phyloP scores from a whole-genome alignment of 2,888 invertebrate genomes.

The Plagodis dolabraria region DNA sequence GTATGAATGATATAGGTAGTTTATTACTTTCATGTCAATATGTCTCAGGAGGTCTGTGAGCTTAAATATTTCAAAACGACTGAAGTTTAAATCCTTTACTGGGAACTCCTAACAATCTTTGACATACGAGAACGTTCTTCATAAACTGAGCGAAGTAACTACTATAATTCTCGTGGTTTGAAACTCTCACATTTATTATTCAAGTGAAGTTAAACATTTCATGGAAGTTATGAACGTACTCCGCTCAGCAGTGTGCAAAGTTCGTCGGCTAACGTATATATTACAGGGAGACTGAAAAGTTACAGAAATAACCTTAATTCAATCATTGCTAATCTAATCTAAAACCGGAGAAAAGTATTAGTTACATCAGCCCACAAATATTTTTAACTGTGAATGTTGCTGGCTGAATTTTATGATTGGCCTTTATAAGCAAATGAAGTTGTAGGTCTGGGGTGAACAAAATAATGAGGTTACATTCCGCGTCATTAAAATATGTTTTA shows the following conservation, averaged over 20 bases:
- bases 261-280: slow-evolving; percentile 17
- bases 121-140: slow-evolving; percentile 35
- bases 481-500: too few relatives aligned
- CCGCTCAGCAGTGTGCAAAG: slow-evolving; percentile 18
- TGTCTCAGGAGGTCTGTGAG: too few relatives aligned
- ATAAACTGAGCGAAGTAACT: slow-evolving; percentile 13
- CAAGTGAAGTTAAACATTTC: slow-evolving; percentile 33
- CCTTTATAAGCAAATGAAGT: too few relatives aligned
- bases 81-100: too few relatives aligned
- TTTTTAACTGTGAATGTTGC: background rate
- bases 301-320: slow-evolving; percentile 27
- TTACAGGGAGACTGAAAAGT: slow-evolving; percentile 18
- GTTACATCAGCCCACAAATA: slow-evolving; percentile 2
- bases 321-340: slow-evolving; percentile 20
- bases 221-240: slow-evolving; percentile 27
- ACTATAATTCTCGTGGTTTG: slow-evolving; percentile 28
- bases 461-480: too few relatives aligned
- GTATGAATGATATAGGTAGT: too few relatives aligned
- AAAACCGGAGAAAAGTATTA: slow-evolving; percentile 25
- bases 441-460: too few relatives aligned
- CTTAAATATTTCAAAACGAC: too few relatives aligned
- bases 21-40: too few relatives aligned
- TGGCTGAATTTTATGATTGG: background rate
- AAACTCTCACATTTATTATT: slow-evolving; percentile 34
- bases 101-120: slow-evolving; percentile 33